phyloP scores from a whole-genome alignment of 2,888 invertebrate genomes.

The Axea sp. region DNA sequence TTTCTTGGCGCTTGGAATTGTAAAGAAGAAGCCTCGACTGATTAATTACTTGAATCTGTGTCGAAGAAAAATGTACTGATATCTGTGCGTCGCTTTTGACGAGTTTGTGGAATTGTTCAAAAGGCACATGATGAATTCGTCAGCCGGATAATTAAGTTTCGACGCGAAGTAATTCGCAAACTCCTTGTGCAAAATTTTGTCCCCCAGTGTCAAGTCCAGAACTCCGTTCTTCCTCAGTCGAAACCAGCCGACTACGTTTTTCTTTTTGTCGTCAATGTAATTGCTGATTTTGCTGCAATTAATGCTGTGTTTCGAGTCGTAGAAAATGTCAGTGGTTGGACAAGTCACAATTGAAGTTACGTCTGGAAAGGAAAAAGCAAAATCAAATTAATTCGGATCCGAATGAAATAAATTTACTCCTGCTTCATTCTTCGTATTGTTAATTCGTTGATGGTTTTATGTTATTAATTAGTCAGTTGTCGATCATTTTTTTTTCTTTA shows the following conservation, averaged over 20 bases:
- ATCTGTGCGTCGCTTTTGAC: slow-evolving; percentile 82
- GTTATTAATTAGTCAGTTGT: too few relatives aligned
- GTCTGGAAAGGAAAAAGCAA: too few relatives aligned
- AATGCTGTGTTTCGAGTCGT: slow-evolving; percentile 82
- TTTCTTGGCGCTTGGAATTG: too few relatives aligned
- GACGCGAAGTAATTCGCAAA: slow-evolving; percentile 81
- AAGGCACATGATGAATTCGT: slow-evolving; percentile 84
- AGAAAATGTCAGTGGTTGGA: slow-evolving; percentile 82
- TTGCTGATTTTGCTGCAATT: slow-evolving; percentile 81
- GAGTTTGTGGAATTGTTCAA: slow-evolving; percentile 81
- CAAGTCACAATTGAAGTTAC: slow-evolving; percentile 83
- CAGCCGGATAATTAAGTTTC: slow-evolving; percentile 78
- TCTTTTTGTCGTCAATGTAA: slow-evolving; percentile 81
- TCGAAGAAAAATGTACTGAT: slow-evolving; percentile 83
- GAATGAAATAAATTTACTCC: too few relatives aligned
- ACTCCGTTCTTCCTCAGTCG: slow-evolving; percentile 82
- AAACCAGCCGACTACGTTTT: slow-evolving; percentile 85
- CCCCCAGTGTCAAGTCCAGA: slow-evolving; percentile 83
- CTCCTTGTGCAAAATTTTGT: slow-evolving; percentile 84
- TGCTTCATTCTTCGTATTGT: too few relatives aligned
- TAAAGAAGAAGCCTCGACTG: too few relatives aligned
- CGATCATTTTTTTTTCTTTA: too few relatives aligned
- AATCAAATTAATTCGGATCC: too few relatives aligned
- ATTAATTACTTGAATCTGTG: too few relatives aligned
- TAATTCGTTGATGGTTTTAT: too few relatives aligned